Evolutionary conservation across 2,113 vertebrate genomes (phyloP), one percentile per base, ranked within the genome.

Genomic region (Labrus mixtus): DNA sequence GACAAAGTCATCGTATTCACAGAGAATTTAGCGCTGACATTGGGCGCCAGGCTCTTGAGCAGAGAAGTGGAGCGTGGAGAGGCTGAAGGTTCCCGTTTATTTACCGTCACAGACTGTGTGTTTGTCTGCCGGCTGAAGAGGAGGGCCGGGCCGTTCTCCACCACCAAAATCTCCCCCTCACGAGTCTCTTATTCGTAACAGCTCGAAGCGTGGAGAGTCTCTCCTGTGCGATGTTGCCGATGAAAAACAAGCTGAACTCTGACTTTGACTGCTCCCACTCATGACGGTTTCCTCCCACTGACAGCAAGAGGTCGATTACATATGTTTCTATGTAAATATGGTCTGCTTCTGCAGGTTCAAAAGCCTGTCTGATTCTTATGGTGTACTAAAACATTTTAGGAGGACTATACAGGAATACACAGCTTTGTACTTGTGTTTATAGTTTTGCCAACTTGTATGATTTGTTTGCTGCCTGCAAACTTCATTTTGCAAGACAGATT

Each of bases 1-100:
- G 68, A 36, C 81, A 66, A 63, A 64, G 63, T 68, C 68, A 7
- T 19, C 17, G 46, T 12, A 46, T 51, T 76, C 16, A 46, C 73
- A 43, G 19, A 33, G 45, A 29, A 73, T 80, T 71, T 68, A 33
- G 17, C 19, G 68, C 1, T 65, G 71, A 65, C 71, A 69, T n/a
- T n/a, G 68, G 36, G 37, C 22, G 2, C 13, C 15, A 33, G 33
- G 51, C 62, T 79, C 57, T 82, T 20, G 48, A 43, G 19, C n/a
- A 8, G 41, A 63, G 36, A 60, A 59, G 37, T 61, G 60, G 55
- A 67, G 68, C 37, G 43, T 36, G 23, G 37, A 71, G 39, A 66
- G 46, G 62, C 39, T 61, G 58, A 48, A 63, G 55, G 15, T 63
- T 68, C 16, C 16, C 48, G 41, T 76, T 68, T 79, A 33, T 69